These are phyloP conservation scores for Brienomyrus brachyistius DNA, from an alignment of 2,113 vertebrate species.

Conservation along the genomic window DNA sequence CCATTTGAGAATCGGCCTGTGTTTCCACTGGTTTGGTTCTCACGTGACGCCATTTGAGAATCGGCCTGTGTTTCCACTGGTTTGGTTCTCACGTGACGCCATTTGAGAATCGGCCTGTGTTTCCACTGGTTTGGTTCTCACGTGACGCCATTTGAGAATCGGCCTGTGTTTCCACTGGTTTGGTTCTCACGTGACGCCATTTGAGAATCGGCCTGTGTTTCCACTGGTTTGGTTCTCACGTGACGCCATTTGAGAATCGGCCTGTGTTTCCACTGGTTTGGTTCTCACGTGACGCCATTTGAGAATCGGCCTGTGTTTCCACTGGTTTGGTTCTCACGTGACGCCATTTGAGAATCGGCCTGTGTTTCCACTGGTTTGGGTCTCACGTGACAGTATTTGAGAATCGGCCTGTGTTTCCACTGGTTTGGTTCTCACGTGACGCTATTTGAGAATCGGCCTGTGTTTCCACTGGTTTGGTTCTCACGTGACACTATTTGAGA, in stretches of 20 bases:
- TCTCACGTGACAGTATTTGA: neutral
- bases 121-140: neutral
- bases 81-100: too few relatives aligned
- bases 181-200: too few relatives aligned
- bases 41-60: too few relatives aligned
- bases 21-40: too few relatives aligned
- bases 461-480: neutral
- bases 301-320: too few relatives aligned
- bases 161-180: neutral
- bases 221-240: neutral
- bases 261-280: too few relatives aligned
- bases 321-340: too few relatives aligned
- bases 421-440: neutral
- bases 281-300: neutral
- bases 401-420: neutral
- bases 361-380: neutral
- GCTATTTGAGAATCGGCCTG: neutral
- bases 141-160: neutral
- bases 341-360: neutral
- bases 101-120: neutral
- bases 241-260: neutral
- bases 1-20: too few relatives aligned
- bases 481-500: neutral
- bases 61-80: too few relatives aligned
- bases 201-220: neutral